Conservation (phyloP, 2,113 vertebrate species). For the Fregetta grallaria region DNA sequence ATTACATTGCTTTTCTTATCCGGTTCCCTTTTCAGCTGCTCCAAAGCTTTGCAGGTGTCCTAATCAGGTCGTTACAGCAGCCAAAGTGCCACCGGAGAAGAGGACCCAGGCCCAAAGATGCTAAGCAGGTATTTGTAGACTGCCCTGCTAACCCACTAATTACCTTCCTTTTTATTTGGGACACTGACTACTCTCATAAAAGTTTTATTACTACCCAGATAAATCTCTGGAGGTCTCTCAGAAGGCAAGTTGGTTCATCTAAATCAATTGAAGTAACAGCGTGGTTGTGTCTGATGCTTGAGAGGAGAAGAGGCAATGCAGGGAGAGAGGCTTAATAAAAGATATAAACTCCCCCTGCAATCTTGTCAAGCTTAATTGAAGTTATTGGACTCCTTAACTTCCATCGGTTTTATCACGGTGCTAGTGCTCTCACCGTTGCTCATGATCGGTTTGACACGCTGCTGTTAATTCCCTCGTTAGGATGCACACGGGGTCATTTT, state of each 20-base stretch:
- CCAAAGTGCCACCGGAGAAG: not conserved
- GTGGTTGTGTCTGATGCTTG: not conserved
- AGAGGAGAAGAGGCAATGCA: not conserved
- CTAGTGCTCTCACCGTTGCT: not conserved
- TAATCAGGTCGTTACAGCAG: not conserved
- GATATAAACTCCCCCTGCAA: not conserved
- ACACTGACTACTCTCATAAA: not conserved
- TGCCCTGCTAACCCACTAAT: not conserved
- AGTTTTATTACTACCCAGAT: not conserved
- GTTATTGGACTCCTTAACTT: not conserved
- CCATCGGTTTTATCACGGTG: not conserved
- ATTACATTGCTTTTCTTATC: not conserved
- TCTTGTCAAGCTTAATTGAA: not conserved
- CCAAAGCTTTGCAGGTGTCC: not conserved
- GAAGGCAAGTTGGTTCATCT: not conserved
- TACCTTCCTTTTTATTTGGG: not conserved
- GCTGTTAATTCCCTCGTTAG: not conserved
- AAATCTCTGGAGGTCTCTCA: not conserved
- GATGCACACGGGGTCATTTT: not conserved
- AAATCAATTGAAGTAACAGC: not conserved
- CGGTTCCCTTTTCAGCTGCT: not conserved
- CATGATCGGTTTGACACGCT: rapidly evolving
- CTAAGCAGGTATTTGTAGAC: not conserved
- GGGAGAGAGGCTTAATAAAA: not conserved
- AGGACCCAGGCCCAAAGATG: not conserved